A percentile compares a stretch with the other conserved stretches of the same genome.
These are phyloP conservation scores for Diadema setosum DNA, from an alignment of 35 echinoderm and acorn worm genomes.

Conservation along the genomic window DNA sequence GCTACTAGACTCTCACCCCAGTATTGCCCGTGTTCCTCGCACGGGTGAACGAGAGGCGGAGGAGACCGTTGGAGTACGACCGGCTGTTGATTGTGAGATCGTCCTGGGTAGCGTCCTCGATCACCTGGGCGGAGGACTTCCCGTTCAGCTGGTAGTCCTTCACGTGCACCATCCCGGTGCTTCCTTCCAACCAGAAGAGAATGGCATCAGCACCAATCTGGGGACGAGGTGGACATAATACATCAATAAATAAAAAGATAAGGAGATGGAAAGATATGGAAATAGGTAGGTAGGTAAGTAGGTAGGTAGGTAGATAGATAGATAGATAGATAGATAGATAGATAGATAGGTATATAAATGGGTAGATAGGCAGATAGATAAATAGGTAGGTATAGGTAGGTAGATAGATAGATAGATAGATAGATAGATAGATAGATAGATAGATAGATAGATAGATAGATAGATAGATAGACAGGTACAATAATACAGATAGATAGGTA, in stretches of 20 bases:
- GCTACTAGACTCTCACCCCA: constrained; percentile 28
- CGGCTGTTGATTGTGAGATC: not conserved
- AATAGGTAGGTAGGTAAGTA: too few species aligned
- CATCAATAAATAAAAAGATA: not conserved
- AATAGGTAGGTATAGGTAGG: too few species aligned
- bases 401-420: too few species aligned
- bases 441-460: too few species aligned
- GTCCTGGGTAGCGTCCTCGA: constrained; percentile 7
- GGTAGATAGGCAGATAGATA: too few species aligned
- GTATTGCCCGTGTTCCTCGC: constrained; percentile 50
- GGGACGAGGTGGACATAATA: not conserved
- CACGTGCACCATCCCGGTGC: not conserved
- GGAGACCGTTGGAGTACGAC: constrained; percentile 30
- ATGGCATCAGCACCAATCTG: constrained; percentile 78
- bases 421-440: too few species aligned
- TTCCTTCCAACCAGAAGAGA: constrained; percentile 20
- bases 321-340: too few species aligned
- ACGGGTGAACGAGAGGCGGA: constrained; percentile 53
- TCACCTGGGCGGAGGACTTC: not conserved
- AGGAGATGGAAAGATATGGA: not conserved
- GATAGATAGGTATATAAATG: too few species aligned
- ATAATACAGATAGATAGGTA: too few species aligned
- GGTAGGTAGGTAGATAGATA: too few species aligned
- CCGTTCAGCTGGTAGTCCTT: constrained; percentile 56
- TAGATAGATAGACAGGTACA: too few species aligned